These are phyloP conservation scores for Actinernus sp. DNA, from an alignment of 92 coral and sea anemone genomes.

Conservation along the genomic window DNA sequence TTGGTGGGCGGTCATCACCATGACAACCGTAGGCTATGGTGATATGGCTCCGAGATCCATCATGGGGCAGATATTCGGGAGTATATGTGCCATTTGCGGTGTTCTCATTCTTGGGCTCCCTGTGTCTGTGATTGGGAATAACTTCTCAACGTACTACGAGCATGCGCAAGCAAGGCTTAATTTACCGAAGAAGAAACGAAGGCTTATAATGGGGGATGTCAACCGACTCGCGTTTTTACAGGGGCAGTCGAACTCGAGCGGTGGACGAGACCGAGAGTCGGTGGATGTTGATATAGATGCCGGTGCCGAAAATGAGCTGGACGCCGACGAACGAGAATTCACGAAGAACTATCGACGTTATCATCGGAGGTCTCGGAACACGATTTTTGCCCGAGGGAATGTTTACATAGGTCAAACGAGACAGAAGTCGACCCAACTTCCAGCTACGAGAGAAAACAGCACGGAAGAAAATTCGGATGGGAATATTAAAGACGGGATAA, in stretches of 20 bases:
- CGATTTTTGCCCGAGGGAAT: slow-evolving; percentile 82
- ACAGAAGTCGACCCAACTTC: neutral
- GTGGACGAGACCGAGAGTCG: slow-evolving; percentile 10
- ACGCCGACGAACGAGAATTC: slow-evolving; percentile 12
- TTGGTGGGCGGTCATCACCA: slow-evolving; percentile 99
- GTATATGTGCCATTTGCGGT: slow-evolving; percentile 95
- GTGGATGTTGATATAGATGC: slow-evolving; percentile 5
- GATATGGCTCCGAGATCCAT: slow-evolving; percentile 82
- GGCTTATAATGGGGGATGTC: slow-evolving; percentile 77
- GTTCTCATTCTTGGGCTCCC: slow-evolving; percentile 97
- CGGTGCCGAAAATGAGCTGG: neutral
- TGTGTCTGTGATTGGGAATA: slow-evolving; percentile 97
- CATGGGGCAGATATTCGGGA: slow-evolving; percentile 81
- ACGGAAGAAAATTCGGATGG: slow-evolving; percentile 1
- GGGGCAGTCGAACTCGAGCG: slow-evolving; percentile 68
- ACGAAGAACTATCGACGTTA: slow-evolving; percentile 58
- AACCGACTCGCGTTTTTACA: slow-evolving; percentile 60
- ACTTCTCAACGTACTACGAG: slow-evolving; percentile 91
- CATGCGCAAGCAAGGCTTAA: slow-evolving; percentile 99
- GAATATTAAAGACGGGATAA: neutral
- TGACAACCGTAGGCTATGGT: slow-evolving; percentile 99
- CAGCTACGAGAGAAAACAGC: slow-evolving; percentile 13
- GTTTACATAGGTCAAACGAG: slow-evolving; percentile 70
- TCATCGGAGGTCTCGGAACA: slow-evolving; percentile 81
- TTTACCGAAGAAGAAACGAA: slow-evolving; percentile 88